Conservation (phyloP, 2,113 vertebrate species). For the Jacana jacana region DNA sequence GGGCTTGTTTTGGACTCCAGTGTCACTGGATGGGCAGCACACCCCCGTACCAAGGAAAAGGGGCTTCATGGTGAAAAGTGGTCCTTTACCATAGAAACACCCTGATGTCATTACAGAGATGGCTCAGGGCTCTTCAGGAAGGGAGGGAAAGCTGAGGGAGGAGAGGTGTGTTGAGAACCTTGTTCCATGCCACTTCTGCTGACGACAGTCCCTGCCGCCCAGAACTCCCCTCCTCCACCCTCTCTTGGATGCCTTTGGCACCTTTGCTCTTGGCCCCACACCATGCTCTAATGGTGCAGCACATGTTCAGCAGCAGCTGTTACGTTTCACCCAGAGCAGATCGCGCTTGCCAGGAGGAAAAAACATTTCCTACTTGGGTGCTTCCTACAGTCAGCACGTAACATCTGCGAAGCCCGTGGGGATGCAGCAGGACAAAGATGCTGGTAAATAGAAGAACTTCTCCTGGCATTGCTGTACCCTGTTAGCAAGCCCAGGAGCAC, state of each 20-base stretch:
- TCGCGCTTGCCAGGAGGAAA: background rate
- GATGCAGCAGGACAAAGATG: background rate
- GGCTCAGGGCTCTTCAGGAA: background rate
- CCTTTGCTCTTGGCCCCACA: background rate
- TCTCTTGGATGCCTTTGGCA: background rate
- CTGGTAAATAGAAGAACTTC: background rate
- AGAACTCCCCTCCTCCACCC: background rate
- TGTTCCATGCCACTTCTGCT: background rate
- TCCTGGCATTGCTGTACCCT: background rate
- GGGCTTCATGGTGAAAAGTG: background rate
- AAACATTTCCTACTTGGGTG: conserved; percentile 26
- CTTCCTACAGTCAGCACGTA: background rate
- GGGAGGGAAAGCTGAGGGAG: background rate
- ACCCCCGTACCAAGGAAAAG: background rate
- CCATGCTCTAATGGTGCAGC: background rate
- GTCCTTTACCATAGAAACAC: background rate
- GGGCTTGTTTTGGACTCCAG: background rate
- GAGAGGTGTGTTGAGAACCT: background rate
- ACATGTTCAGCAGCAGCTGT: conserved; percentile 30
- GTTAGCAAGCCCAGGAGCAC: background rate
- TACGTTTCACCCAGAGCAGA: background rate
- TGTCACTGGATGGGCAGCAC: background rate
- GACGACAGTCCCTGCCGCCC: background rate
- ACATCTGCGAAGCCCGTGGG: background rate
- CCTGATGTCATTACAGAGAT: background rate